Evolutionary conservation across 2,797 vertebrate genomes (phyloP), one percentile per base, ranked within the genome.

Genomic region (Notolepis coatsorum): DNA sequence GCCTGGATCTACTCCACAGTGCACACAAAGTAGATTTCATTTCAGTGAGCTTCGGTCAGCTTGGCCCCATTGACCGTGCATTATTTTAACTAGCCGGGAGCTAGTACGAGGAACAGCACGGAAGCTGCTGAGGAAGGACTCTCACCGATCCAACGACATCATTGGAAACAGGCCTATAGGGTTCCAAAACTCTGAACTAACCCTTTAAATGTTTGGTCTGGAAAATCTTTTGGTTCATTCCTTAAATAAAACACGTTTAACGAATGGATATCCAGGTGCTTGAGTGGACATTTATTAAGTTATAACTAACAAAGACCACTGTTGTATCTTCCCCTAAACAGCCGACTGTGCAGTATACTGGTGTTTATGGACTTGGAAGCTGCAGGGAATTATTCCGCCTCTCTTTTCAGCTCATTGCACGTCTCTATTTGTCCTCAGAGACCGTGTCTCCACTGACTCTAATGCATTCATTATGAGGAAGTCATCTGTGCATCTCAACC

Each of bases 391-490:
- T 79, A 60, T 71, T 80, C 73, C 62, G 68, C 51, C 48, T 75
- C 53, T 47, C 46, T 61, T 82, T 77, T 72, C 75, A 75, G 51
- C 74, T 82, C 74, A 80, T 87, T 80, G 72, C 63, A 21, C 74
- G 56, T 68, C 47, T 49, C 7, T 61, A 48, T 69, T 64, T 35
- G 27, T n/a, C 65, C 63, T 20, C 18, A 3, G 63, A 71, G 74
- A 59, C 73, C 30, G 47, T n/a, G n/a, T 61, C 47, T 56, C 41
- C 57, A 77, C 51, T 66, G 50, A 65, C 52, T 33, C 79, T 77
- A 79, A 84, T 82, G 82, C 66, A 58, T 59, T 65, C 47, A 38
- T 80, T 65, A 77, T 3, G 33, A 73, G 61, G 39, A 63, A 65
- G 74, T 75, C 60, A 58, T 47, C 43, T 58, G 20, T 3, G 21